phyloP scores from a whole-genome alignment of 2,797 vertebrate species.

The Coracias cyanogaster region DNA sequence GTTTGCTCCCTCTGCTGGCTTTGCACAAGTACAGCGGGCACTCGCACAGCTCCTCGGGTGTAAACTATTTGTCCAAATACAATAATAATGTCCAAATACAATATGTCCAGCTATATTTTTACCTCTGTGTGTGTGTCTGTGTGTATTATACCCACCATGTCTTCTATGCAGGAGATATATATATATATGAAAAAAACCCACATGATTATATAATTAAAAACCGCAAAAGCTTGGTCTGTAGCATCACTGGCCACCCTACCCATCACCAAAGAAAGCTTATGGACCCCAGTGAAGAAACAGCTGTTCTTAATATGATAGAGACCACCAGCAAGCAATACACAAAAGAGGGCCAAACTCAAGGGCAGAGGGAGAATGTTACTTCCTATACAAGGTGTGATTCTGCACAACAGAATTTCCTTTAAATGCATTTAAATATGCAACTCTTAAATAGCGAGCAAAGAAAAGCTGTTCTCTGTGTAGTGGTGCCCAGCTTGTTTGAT shows the following conservation, averaged over 20 bases:
- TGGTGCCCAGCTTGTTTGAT: neutral
- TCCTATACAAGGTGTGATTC: neutral
- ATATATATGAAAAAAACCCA: neutral
- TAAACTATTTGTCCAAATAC: neutral
- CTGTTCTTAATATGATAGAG: neutral
- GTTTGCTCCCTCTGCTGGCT: conserved; percentile 52
- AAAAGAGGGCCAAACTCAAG: neutral
- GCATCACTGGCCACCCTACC: neutral
- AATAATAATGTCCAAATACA: neutral
- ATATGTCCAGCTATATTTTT: neutral
- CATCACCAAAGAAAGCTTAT: neutral
- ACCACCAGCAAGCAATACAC: neutral
- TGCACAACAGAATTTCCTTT: neutral
- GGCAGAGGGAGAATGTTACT: neutral
- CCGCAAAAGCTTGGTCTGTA: neutral
- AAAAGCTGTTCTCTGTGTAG: neutral
- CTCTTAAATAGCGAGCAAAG: neutral
- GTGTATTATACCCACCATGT: neutral
- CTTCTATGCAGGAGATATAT: neutral
- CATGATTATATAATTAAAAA: neutral
- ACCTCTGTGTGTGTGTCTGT: neutral
- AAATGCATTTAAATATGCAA: neutral
- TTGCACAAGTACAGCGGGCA: neutral
- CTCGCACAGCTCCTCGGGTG: neutral
- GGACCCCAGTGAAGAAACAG: neutral